These are phyloP conservation scores for Crossocerus cetratus DNA, from an alignment of 2,888 invertebrate genomes.

Conservation along the genomic window DNA sequence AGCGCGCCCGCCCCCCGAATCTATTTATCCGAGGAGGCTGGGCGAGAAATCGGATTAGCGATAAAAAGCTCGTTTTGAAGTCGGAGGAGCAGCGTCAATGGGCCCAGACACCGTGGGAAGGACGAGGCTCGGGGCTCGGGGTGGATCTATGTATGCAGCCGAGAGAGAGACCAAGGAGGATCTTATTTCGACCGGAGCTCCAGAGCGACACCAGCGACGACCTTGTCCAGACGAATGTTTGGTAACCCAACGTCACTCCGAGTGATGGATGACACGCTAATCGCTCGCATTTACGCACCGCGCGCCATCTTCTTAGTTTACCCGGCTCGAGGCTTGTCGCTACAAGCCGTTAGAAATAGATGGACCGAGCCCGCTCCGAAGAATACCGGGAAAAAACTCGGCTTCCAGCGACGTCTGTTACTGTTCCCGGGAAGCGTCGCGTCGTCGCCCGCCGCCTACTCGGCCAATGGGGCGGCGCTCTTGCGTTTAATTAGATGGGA, in stretches of 20 bases:
- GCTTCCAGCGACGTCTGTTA: too few species aligned
- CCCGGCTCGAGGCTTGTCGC: conserved; percentile 31
- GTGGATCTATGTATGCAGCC: background rate
- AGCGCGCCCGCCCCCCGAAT: conserved; percentile 20
- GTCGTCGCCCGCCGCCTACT: too few species aligned
- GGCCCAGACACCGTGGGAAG: conserved; percentile 23
- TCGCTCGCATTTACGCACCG: conserved; percentile 69
- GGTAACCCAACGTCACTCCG: conserved; percentile 61
- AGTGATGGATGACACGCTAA: conserved; percentile 71
- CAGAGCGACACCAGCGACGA: conserved; percentile 33
- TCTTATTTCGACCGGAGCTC: background rate
- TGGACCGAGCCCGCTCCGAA: background rate
- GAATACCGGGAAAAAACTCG: too few species aligned
- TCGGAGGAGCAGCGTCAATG: conserved; percentile 28
- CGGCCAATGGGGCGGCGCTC: too few species aligned
- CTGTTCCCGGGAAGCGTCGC: too few species aligned
- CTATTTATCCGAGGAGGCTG: conserved; percentile 46
- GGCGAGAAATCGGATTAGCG: conserved; percentile 52
- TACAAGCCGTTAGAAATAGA: conserved; percentile 26
- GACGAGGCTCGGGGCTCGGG: too few species aligned
- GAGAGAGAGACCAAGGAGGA: too few species aligned
- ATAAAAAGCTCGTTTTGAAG: conserved; percentile 54
- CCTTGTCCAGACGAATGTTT: conserved; percentile 57
- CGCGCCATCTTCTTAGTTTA: conserved; percentile 42
- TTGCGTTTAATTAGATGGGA: too few species aligned